A percentile compares a stretch with the other conserved stretches of the same genome.
These are phyloP conservation scores for Ammodramus savannarum DNA, from an alignment of 2,113 vertebrate genomes.

Conservation along the genomic window DNA sequence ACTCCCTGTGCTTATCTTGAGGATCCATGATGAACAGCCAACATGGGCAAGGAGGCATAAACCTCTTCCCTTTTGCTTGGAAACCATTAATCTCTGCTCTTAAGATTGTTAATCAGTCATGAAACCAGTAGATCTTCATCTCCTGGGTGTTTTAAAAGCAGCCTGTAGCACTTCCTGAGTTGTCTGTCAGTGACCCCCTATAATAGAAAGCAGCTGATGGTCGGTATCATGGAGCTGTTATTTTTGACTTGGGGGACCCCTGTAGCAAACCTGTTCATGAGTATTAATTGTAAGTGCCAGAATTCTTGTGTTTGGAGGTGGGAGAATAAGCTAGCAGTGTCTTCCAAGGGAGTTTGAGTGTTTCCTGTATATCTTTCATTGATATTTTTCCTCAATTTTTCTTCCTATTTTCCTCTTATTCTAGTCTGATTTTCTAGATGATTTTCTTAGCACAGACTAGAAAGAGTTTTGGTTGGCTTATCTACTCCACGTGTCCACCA, in stretches of 20 bases:
- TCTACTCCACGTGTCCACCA: neutral
- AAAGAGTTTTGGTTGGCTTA: neutral
- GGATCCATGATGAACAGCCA: neutral
- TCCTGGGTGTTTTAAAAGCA: slow-evolving; percentile 47
- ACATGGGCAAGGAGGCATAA: neutral
- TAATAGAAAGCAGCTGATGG: slow-evolving; percentile 16
- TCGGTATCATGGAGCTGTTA: neutral
- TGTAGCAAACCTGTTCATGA: neutral
- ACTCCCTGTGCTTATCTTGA: neutral
- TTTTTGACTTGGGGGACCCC: neutral
- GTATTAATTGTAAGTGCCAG: neutral
- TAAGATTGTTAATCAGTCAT: slow-evolving; percentile 20
- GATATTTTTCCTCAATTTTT: neutral
- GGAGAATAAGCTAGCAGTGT: neutral
- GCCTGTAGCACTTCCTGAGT: neutral
- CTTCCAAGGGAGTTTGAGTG: neutral
- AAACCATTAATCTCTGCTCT: slow-evolving; percentile 35
- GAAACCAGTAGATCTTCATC: slow-evolving; percentile 7
- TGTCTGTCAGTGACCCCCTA: slow-evolving; percentile 10
- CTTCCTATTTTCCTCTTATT: neutral
- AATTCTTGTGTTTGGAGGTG: neutral
- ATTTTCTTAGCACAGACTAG: neutral
- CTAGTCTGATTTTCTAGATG: neutral
- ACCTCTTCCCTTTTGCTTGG: slow-evolving; percentile 29
- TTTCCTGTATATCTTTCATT: neutral